Evolutionary conservation across 2,113 vertebrate species (phyloP), one percentile per base, ranked within the genome.

Genomic region (Pyxicephalus adspersus): DNA sequence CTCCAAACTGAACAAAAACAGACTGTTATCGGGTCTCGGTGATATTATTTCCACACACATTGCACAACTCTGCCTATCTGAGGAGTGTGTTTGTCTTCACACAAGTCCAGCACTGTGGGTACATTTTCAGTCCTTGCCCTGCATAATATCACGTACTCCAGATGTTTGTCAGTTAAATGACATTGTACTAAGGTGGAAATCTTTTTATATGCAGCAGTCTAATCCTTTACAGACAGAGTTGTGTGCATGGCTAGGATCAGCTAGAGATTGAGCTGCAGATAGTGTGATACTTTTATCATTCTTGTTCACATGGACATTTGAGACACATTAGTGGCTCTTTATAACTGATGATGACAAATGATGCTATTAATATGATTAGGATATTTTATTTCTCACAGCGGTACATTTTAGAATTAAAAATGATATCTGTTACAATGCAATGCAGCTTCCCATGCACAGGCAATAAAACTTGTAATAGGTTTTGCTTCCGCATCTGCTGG

Each of bases 81-180:
- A 28, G 19, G 17, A 20, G 23, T 28, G 23, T 60, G 29, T 74
- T 58, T 58, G 54, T 60, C 71, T 60, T 58, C 29, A 25, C 52
- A 51, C 25, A 72, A 29, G 50, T 70, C 23, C 29, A 68, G 51
- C 22, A 17, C 54, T 34, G 26, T 20, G 13, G 25, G 70, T 73
- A 60, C 71, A 74, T 38, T 74, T 57, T 74, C 23, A 73, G 52
- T 6, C 28, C 8, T 28, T 2, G 79, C 51, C 83, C 82, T 84
- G 29, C 0, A 2, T 73, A 55, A 70, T 76, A 83, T 82, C 80
- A 67, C 77, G 26, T 81, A 52, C 70, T 84, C 70, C 54, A 31
- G 82, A 83, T 84, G 23, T 52, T 64, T 0, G 19, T 75, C 57
- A 74, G 74, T 51, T 76, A 8, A 29, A 45, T 83, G 81, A 83